Evolutionary conservation across 2,113 vertebrate genomes (phyloP).

Genomic region (Riparia riparia): DNA sequence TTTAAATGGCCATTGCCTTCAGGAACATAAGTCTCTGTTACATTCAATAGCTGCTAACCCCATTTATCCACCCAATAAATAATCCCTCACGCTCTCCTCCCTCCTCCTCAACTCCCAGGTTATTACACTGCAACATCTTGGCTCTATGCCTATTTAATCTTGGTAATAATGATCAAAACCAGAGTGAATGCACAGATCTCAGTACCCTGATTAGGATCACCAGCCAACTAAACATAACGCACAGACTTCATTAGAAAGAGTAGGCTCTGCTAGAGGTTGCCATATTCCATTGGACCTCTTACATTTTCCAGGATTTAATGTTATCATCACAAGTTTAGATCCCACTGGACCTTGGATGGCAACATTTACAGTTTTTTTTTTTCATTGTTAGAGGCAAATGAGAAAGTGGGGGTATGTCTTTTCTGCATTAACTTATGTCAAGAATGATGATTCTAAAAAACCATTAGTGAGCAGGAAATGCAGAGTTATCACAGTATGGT

Average conservation of each 20-base stretch:
- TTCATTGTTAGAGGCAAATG: constrained; percentile 36
- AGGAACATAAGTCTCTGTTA: constrained; percentile 22
- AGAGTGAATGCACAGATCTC: constrained; percentile 59
- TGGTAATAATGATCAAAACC: constrained; percentile 69
- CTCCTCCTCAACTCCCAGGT: constrained; percentile 20
- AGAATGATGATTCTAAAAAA: constrained; percentile 9
- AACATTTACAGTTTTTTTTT: constrained; percentile 24
- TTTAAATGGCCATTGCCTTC: constrained; percentile 23
- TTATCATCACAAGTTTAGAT: constrained; percentile 46
- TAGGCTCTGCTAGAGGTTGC: constrained; percentile 65
- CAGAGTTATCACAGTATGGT: background rate
- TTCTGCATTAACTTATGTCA: constrained; percentile 24
- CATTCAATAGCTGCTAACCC: constrained; percentile 18
- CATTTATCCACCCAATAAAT: constrained; percentile 55
- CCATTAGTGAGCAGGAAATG: constrained; percentile 13
- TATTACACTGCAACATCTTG: constrained; percentile 52
- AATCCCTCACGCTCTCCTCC: constrained; percentile 1
- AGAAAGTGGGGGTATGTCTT: background rate
- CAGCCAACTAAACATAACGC: constrained; percentile 41
- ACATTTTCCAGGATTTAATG: constrained; percentile 55
- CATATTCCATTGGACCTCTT: constrained; percentile 20
- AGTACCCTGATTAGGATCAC: constrained; percentile 50
- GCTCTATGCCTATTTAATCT: constrained; percentile 53
- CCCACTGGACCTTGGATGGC: constrained; percentile 28
- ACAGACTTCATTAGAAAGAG: constrained; percentile 52